phyloP scores from a whole-genome alignment of 2,888 invertebrate genomes.

The Synergus japonicus region DNA sequence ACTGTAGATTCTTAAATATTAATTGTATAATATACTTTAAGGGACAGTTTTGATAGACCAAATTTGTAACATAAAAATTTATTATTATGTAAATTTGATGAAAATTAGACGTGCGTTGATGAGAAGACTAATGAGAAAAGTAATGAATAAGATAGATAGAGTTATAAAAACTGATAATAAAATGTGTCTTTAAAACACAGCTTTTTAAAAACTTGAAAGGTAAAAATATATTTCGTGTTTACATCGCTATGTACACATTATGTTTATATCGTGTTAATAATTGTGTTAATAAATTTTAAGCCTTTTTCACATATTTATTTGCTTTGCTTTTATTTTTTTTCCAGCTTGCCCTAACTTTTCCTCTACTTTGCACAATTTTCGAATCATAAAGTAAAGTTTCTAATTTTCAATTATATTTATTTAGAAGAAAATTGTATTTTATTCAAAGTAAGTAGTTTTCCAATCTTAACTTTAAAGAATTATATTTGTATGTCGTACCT shows the following conservation, averaged over 20 bases:
- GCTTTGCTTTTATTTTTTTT: slow-evolving; percentile 66
- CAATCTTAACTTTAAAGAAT: not conserved
- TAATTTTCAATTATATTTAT: not conserved
- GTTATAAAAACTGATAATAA: not conserved
- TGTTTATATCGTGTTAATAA: slow-evolving; percentile 51
- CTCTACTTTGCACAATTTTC: slow-evolving; percentile 40
- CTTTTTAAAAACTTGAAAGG: slow-evolving; percentile 20
- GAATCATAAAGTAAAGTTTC: slow-evolving; percentile 16
- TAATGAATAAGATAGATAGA: not conserved
- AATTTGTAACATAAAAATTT: not conserved
- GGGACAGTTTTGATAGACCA: not conserved
- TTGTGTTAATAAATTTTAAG: slow-evolving; percentile 71
- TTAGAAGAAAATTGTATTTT: slow-evolving; percentile 20
- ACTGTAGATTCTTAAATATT: not conserved
- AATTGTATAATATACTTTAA: not conserved
- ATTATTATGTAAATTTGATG: slow-evolving; percentile 3
- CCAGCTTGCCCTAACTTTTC: slow-evolving; percentile 59
- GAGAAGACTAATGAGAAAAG: not conserved
- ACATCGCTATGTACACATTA: slow-evolving; percentile 21
- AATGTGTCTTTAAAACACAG: slow-evolving; percentile 1
- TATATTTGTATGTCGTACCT: not conserved
- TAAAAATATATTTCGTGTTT: slow-evolving; percentile 39
- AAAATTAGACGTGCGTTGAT: not conserved
- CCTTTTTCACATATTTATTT: slow-evolving; percentile 67
- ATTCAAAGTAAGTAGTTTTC: slow-evolving; percentile 22